Evolutionary conservation across 2,888 invertebrate genomes (phyloP).

Genomic region (Byasa hedistus): DNA sequence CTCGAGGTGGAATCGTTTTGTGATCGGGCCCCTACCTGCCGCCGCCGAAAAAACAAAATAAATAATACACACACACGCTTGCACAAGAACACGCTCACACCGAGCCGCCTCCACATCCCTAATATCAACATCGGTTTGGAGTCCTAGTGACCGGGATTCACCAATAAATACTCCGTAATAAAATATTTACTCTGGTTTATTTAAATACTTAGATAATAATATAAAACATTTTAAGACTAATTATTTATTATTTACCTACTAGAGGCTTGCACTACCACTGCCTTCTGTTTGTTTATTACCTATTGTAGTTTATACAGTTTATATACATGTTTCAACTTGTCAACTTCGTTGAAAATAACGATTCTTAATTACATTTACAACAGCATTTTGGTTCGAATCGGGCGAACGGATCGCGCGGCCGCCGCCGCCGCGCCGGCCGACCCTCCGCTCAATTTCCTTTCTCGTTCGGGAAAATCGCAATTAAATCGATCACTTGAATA

Average conservation of each 20-base stretch:
- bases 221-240: slow-evolving; percentile 73
- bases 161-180: slow-evolving; percentile 65
- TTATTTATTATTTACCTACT: slow-evolving; percentile 61
- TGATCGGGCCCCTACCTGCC: slow-evolving; percentile 36
- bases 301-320: slow-evolving; percentile 45
- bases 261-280: slow-evolving; percentile 50
- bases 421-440: slow-evolving; percentile 17
- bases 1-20: slow-evolving; percentile 36
- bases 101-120: slow-evolving; percentile 39
- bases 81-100: slow-evolving; percentile 31
- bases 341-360: slow-evolving; percentile 50
- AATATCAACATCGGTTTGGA: slow-evolving; percentile 40
- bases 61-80: slow-evolving; percentile 36
- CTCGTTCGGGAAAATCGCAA: slow-evolving; percentile 7
- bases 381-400: slow-evolving; percentile 43
- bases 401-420: slow-evolving; percentile 34
- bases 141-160: slow-evolving; percentile 59
- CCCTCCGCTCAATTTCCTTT: slow-evolving; percentile 19
- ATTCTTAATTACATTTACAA: slow-evolving; percentile 45
- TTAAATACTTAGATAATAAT: slow-evolving; percentile 73
- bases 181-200: slow-evolving; percentile 76
- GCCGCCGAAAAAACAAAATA: slow-evolving; percentile 35
- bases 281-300: slow-evolving; percentile 41
- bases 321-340: slow-evolving; percentile 46
- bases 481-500: background rate